A percentile compares a stretch with the other conserved stretches of the same genome.
Evolutionary conservation across 2,797 vertebrate species (phyloP).

Genomic region (Arnoldichthys spilopterus): DNA sequence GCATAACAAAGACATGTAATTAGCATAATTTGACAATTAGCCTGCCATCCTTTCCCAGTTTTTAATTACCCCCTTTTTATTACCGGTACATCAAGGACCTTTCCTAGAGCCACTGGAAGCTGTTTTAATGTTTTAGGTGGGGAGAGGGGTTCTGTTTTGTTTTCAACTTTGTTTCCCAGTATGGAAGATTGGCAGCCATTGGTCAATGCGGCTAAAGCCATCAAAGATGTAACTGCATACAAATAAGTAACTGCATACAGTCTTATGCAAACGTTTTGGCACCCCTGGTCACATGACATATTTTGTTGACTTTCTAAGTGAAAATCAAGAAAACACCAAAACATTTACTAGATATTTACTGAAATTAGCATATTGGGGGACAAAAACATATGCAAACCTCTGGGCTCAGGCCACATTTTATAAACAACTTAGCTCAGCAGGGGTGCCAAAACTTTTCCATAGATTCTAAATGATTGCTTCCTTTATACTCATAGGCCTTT

Average conservation of each 20-base stretch:
- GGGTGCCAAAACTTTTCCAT: too few relatives aligned
- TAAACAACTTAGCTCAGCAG: background rate
- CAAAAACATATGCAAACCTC: too few relatives aligned
- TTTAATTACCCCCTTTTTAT: conserved; percentile 87
- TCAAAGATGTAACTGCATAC: background rate
- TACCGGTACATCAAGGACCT: conserved; percentile 78
- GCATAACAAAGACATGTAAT: conserved; percentile 89
- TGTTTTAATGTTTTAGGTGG: background rate
- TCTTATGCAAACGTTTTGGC: background rate
- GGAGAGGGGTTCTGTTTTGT: background rate
- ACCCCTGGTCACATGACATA: too few relatives aligned
- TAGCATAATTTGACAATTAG: conserved; percentile 96
- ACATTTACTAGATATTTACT: too few relatives aligned
- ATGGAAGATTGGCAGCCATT: background rate
- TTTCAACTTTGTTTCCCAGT: conserved; percentile 1
- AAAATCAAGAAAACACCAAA: background rate
- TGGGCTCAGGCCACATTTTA: background rate
- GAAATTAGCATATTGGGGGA: too few relatives aligned
- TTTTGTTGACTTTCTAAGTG: background rate
- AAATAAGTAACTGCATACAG: background rate
- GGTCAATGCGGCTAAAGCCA: background rate
- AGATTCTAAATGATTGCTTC: too few relatives aligned
- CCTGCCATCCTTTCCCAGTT: conserved; percentile 85
- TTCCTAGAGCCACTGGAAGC: conserved; percentile 75
- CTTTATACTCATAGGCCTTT: background rate